Conservation (phyloP, 2,888 invertebrate species). For the Machimus atricapillus region DNA sequence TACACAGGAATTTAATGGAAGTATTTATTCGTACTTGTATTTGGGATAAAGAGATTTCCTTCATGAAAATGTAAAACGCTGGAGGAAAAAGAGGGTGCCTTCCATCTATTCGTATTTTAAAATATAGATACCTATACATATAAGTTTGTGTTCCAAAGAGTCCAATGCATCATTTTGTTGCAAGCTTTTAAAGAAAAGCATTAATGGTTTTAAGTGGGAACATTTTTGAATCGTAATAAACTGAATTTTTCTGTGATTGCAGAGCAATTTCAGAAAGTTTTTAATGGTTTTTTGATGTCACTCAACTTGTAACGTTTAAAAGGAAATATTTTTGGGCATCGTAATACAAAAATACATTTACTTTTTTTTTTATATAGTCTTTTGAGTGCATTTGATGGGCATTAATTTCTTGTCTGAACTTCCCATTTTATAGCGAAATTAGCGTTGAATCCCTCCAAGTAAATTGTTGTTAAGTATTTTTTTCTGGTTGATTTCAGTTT, state of each 20-base stretch:
- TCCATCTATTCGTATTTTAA: background rate
- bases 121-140: background rate
- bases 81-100: background rate
- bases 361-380: too few relatives aligned
- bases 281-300: too few relatives aligned
- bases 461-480: too few relatives aligned
- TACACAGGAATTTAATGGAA: background rate
- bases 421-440: too few relatives aligned
- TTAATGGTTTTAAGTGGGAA: background rate
- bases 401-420: too few relatives aligned
- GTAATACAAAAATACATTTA: background rate
- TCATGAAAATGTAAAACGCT: background rate
- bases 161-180: background rate
- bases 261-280: background rate
- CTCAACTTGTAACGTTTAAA: background rate
- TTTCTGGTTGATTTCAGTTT: too few relatives aligned
- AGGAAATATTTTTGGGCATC: background rate
- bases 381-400: too few relatives aligned
- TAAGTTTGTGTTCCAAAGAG: background rate
- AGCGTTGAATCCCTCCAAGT: too few relatives aligned
- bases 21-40: background rate
- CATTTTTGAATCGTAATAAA: background rate
- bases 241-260: background rate
- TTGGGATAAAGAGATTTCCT: background rate
- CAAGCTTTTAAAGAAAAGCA: background rate